phyloP scores from a whole-genome alignment of 2,113 vertebrate species.

The Pygathrix nemaeus region DNA sequence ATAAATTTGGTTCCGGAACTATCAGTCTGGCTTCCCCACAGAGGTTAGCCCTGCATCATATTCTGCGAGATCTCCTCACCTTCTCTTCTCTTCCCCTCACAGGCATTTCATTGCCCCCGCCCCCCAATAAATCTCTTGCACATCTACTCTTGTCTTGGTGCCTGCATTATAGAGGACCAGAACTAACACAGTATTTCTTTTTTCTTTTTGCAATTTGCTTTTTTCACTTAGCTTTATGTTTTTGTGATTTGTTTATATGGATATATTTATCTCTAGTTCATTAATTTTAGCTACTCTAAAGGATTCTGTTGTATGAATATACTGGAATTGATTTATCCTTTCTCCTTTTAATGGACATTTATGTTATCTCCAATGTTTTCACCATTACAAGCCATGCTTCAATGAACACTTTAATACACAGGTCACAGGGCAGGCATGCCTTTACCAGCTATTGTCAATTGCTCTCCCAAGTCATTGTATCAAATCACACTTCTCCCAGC shows the following conservation, averaged over 20 bases:
- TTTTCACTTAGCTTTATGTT: slow-evolving; percentile 32
- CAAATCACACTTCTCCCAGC: neutral
- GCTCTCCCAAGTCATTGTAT: neutral
- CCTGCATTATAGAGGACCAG: neutral
- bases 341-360: slow-evolving; percentile 50
- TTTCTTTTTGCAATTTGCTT: neutral
- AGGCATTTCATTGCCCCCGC: neutral
- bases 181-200: neutral
- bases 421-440: neutral
- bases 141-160: neutral
- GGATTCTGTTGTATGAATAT: slow-evolving; percentile 16
- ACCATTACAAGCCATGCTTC: slow-evolving; percentile 49
- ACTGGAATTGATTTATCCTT: slow-evolving; percentile 54
- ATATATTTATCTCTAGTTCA: slow-evolving; percentile 57
- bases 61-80: neutral
- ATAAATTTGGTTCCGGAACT: neutral
- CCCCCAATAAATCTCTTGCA: neutral
- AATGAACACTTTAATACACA: slow-evolving; percentile 7
- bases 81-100: neutral
- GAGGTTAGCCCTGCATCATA: accelerated
- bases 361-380: slow-evolving; percentile 48
- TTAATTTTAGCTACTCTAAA: slow-evolving; percentile 58
- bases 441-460: neutral
- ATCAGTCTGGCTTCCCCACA: neutral
- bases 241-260: slow-evolving; percentile 42